Evolutionary conservation across 2,888 invertebrate genomes (phyloP).

Genomic region (Pterobdella sp.): DNA sequence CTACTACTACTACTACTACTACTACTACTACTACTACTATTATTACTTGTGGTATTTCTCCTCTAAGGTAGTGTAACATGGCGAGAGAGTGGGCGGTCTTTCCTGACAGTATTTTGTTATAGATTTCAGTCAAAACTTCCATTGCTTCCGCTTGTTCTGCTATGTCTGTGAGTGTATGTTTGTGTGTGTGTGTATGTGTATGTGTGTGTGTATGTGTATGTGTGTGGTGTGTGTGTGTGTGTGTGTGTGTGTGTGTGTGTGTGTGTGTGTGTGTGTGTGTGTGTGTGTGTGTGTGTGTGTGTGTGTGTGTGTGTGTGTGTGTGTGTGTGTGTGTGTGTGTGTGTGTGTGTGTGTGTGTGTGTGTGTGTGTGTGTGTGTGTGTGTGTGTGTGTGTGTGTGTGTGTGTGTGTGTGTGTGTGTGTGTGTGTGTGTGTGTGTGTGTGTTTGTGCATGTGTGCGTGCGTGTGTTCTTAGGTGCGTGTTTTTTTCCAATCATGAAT

Average conservation of each 20-base stretch:
- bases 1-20: constrained; percentile 15
- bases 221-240: not conserved
- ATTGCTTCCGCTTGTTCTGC: constrained; percentile 25
- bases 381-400: not conserved
- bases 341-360: not conserved
- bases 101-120: constrained; percentile 9
- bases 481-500: too few species aligned
- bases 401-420: too few species aligned
- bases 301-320: not conserved
- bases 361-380: not conserved
- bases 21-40: constrained; percentile 15
- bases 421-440: too few species aligned
- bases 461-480: too few species aligned
- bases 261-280: not conserved
- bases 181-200: not conserved
- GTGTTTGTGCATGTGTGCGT: too few species aligned
- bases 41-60: constrained; percentile 22
- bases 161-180: not conserved
- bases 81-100: constrained; percentile 27
- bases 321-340: not conserved
- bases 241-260: not conserved
- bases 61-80: constrained; percentile 21
- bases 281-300: not conserved
- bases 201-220: not conserved
- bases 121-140: constrained; percentile 13